Evolutionary conservation across 2,797 vertebrate species (phyloP).

Genomic region (Apogon talboti): DNA sequence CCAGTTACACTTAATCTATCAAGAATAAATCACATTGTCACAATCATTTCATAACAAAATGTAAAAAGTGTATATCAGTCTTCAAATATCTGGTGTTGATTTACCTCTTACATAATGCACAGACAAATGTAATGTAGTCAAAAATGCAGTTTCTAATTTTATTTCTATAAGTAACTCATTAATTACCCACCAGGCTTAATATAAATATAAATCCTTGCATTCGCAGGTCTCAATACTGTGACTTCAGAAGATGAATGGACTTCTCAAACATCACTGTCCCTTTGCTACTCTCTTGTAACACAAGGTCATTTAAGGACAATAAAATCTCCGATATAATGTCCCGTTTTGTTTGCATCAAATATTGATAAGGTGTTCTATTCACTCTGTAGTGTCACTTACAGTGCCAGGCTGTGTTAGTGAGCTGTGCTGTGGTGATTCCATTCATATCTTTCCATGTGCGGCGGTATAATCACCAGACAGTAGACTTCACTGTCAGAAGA

Average conservation of each 20-base stretch:
- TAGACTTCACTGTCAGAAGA: slow-evolving; percentile 48
- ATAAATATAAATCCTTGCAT: no score
- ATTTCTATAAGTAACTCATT: no score
- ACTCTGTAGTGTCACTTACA: slow-evolving; percentile 18
- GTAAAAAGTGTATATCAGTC: no score
- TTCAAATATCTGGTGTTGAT: no score
- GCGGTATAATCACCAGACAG: slow-evolving; percentile 55
- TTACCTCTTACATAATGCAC: no score
- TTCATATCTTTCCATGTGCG: slow-evolving; percentile 39
- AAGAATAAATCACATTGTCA: no score
- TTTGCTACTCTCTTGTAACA: slow-evolving; percentile 33
- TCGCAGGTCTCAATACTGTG: not conserved
- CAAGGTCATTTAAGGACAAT: slow-evolving; percentile 15
- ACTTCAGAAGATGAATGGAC: slow-evolving; percentile 13
- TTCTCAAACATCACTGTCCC: not conserved
- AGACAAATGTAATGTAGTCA: no score
- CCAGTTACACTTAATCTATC: no score
- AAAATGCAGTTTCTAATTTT: no score
- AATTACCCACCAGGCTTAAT: no score
- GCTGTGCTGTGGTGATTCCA: slow-evolving; percentile 24
- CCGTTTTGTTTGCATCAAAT: slow-evolving; percentile 21
- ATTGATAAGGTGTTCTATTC: slow-evolving; percentile 5
- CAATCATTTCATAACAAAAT: no score
- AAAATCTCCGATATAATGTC: slow-evolving; percentile 12
- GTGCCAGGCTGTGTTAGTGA: slow-evolving; percentile 35